Conservation (phyloP, 2,888 invertebrate genomes). For the Rhaphigaster nebulosa region DNA sequence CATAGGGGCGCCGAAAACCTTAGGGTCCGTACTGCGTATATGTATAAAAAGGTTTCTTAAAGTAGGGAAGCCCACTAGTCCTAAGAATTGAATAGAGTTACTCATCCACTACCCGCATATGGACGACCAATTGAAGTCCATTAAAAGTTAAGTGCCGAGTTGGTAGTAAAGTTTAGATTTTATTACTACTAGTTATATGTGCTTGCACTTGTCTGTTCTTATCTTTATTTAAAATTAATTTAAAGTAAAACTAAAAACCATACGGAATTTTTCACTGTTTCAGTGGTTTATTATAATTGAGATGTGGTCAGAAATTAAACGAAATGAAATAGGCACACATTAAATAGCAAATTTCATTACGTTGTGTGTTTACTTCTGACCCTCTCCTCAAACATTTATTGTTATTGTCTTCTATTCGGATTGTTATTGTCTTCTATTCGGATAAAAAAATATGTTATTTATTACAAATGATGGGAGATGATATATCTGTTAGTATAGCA, state of each 20-base stretch:
- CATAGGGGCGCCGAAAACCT: too few species aligned
- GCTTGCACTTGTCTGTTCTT: background rate
- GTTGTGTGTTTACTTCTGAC: too few species aligned
- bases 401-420: too few species aligned
- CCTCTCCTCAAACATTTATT: too few species aligned
- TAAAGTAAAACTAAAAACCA: background rate
- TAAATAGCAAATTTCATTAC: too few species aligned
- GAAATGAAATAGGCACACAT: too few species aligned
- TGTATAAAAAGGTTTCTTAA: background rate
- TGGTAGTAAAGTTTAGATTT: constrained; percentile 5
- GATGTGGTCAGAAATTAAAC: background rate
- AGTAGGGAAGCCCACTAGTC: background rate
- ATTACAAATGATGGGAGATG: too few species aligned
- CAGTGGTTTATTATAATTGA: background rate
- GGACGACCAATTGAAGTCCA: background rate
- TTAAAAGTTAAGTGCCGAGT: background rate
- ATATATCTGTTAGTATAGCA: too few species aligned
- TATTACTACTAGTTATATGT: background rate
- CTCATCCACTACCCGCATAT: background rate
- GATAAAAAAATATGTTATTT: too few species aligned
- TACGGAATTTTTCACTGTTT: too few species aligned
- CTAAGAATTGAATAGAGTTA: background rate
- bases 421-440: too few species aligned
- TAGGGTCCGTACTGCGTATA: too few species aligned
- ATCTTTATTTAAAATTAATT: background rate